phyloP scores from a whole-genome alignment of 2,113 vertebrate species.

The Scalopus aquaticus region DNA sequence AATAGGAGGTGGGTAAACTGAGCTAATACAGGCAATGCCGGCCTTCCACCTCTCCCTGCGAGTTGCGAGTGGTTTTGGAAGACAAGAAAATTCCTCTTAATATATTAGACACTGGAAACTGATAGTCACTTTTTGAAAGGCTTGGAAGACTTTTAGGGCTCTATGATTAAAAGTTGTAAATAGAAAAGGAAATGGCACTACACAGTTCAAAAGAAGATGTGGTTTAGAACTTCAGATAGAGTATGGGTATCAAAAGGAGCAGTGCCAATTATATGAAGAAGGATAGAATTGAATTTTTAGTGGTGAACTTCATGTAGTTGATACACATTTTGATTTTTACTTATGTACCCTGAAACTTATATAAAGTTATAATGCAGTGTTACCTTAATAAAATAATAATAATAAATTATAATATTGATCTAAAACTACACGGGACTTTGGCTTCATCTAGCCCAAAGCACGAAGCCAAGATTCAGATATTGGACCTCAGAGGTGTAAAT shows the following conservation, averaged over 20 bases:
- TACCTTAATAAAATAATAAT: too few species aligned
- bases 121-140: not conserved
- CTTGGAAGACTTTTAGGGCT: not conserved
- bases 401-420: not conserved
- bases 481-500: not conserved
- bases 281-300: too few species aligned
- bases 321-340: too few species aligned
- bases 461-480: not conserved
- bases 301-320: too few species aligned
- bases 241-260: not conserved
- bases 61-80: too few species aligned
- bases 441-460: not conserved
- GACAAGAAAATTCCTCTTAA: not conserved
- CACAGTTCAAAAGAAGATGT: not conserved
- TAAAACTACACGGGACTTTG: not conserved
- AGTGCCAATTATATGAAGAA: too few species aligned
- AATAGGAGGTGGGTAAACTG: fast-evolving
- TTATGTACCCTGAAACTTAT: too few species aligned
- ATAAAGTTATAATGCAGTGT: too few species aligned
- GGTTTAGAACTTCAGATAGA: not conserved
- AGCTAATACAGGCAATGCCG: not conserved
- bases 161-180: not conserved
- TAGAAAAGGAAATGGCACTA: not conserved
- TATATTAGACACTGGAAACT: not conserved
- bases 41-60: too few species aligned